Base-by-base conservation (phyloP, 2,113 vertebrate genomes). In the Prionailurus viverrinus region DNA sequence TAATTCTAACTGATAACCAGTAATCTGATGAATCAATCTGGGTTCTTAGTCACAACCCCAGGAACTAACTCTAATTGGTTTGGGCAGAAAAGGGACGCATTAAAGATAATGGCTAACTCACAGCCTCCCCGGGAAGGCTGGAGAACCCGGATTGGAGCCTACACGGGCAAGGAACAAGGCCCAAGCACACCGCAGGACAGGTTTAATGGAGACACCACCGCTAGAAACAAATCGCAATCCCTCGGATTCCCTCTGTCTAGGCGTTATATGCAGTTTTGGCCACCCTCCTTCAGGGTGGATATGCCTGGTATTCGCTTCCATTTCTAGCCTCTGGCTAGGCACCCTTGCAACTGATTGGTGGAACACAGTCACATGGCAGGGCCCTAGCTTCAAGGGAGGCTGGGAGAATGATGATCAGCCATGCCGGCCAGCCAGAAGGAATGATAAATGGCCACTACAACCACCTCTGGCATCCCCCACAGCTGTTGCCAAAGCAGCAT, bases 51-150 rank as follows among this genome's bases (percentile, higher is more conserved):
- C 33, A 33, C 71, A 95, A 94, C 39, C 58, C 58, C 83, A 87
- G 79, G 39, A 80, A 23, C 68, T 15, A 89, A 92, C 78, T 97
- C 79, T 92, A 97, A 89, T 14, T 36, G 25, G 31, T 39, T 55
- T 63, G 76, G 92, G n/a, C 66, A 76, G 51, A 61, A 95, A 71
- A 48, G 19, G 66, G 76, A 45, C 51, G 31, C 41, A 33, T 78
- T 51, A 68, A 89, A 89, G 63, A 74, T 36, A 21, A 14, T 25
- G 33, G 68, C 29, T 79, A 82, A 58, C 65, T 76, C 19, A 5
- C 61, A 51, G 66, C 39, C 19, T 82, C 23, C 82, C 78, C 63
- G 79, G 83, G 80, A 89, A 91, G 36, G 61, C 27, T 66, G 31
- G 31, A 90, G 95, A 95, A 55, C 4, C 23, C 41, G 58, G 39